phyloP scores from a whole-genome alignment of 2,113 vertebrate genomes.

The Limanda limanda region DNA sequence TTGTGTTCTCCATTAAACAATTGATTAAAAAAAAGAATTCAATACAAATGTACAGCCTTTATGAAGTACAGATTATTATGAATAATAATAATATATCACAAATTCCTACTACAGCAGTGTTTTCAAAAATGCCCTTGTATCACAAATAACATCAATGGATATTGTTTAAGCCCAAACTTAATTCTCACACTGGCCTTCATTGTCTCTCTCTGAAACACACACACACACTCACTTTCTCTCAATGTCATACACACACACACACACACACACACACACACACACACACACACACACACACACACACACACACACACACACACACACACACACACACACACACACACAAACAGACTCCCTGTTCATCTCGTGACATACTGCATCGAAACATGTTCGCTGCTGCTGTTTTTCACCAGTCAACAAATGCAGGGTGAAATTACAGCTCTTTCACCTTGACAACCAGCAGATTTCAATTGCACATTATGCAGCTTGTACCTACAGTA shows the following conservation, averaged over 20 bases:
- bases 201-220: constrained; percentile 16
- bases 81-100: constrained; percentile 63
- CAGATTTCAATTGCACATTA: constrained; percentile 40
- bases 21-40: constrained; percentile 61
- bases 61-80: constrained; percentile 61
- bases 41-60: constrained; percentile 72
- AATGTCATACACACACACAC: constrained; percentile 11
- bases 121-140: constrained; percentile 73
- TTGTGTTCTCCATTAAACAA: constrained; percentile 61
- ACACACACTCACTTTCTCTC: constrained; percentile 2
- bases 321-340: background rate
- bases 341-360: constrained; percentile 1
- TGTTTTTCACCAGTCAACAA: constrained; percentile 38
- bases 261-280: constrained; percentile 1
- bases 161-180: constrained; percentile 31
- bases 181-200: constrained; percentile 37
- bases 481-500: constrained; percentile 42
- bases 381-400: constrained; percentile 27
- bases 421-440: constrained; percentile 22
- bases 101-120: constrained; percentile 68
- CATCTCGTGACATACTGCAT: constrained; percentile 44
- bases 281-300: constrained; percentile 3
- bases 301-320: constrained; percentile 2
- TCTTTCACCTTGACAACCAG: constrained; percentile 22
- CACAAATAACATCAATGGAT: constrained; percentile 58